phyloP scores from a whole-genome alignment of 2,888 invertebrate species.

The Drosophila mettleri region DNA sequence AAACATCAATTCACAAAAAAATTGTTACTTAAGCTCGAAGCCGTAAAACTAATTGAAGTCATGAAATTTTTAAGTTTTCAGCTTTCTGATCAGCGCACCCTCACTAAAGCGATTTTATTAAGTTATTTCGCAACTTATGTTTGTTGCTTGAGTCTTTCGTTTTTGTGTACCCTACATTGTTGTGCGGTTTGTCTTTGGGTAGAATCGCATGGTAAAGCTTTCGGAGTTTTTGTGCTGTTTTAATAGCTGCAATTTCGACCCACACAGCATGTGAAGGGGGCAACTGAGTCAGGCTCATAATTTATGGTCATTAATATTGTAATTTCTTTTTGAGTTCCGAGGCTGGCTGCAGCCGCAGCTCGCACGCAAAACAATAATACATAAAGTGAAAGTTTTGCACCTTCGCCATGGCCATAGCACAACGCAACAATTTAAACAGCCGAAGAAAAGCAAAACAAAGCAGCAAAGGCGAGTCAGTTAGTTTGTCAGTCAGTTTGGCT shows the following conservation, averaged over 20 bases:
- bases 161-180: constrained; percentile 10
- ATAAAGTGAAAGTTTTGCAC: constrained; percentile 82
- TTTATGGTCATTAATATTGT: constrained; percentile 78
- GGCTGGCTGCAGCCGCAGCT: constrained; percentile 44
- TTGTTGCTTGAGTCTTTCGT: constrained; percentile 54
- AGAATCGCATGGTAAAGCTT: constrained; percentile 38
- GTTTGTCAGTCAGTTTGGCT: constrained; percentile 64
- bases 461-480: constrained; percentile 54
- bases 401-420: constrained; percentile 49
- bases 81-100: constrained; percentile 7
- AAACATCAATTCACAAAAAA: constrained; percentile 1
- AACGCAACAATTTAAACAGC: constrained; percentile 62
- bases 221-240: constrained; percentile 31
- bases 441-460: constrained; percentile 49
- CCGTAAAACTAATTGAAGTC: constrained; percentile 14
- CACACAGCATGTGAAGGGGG: constrained; percentile 52
- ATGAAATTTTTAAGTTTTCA: constrained; percentile 9
- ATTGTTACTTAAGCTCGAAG: neutral
- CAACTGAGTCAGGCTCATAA: constrained; percentile 52
- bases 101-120: constrained; percentile 5
- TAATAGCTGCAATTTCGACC: constrained; percentile 71
- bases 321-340: constrained; percentile 62
- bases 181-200: constrained; percentile 2
- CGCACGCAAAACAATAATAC: constrained; percentile 73
- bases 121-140: constrained; percentile 33